Base-by-base conservation (phyloP, 2,113 vertebrate species). In the Speoplatyrhinus poulsoni region DNA sequence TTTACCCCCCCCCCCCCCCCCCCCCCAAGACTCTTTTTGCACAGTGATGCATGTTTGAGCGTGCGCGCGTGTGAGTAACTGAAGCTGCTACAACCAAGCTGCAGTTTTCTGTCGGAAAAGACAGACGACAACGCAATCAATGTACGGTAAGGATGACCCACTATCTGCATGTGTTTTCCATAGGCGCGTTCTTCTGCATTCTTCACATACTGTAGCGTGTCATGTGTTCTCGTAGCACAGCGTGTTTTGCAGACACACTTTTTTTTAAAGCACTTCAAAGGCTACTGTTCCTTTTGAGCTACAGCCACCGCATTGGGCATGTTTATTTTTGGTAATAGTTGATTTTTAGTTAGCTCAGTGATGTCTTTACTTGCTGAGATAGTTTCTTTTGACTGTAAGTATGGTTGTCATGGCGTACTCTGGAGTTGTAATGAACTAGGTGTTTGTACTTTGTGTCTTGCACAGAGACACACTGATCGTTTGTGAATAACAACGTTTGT, bases 111-210 rank as follows among this genome's bases (percentile, higher is more conserved):
- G 57, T 75, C 64, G 69, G 72, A 72, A 81, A 72, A 68, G 52
- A 62, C 17, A 32, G 69, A 72, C 67, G 66, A 54, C 81, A 79
- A 73, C 82, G 85, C 83, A 67, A 86, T 67, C 76, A 66, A 91
- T 91, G 90, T 91, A 91, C 69, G 90, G 90, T 91, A 90, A 90
- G 90, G 73, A 80, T 60, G 69, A 55, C 41, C 33, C 55, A 15
- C 58, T 64, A 32, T 56, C 50, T 36, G 11, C 15, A 46, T 46
- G 41, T 61, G 36, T 33, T 54, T 47, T 33, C 10, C 17, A 13
- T 52, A 12, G 62, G 36, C 26, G 68, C 33, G 90, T 91, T 87
- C 73, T 75, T 46, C 81, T 13, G 64, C 86, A 89, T 91, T 89
- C 82, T 77, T 1, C 69, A 74, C 52, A 69, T 50, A 1, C 12